Base-by-base conservation (phyloP, 2,113 vertebrate genomes). In the Neomonachus schauinslandi region DNA sequence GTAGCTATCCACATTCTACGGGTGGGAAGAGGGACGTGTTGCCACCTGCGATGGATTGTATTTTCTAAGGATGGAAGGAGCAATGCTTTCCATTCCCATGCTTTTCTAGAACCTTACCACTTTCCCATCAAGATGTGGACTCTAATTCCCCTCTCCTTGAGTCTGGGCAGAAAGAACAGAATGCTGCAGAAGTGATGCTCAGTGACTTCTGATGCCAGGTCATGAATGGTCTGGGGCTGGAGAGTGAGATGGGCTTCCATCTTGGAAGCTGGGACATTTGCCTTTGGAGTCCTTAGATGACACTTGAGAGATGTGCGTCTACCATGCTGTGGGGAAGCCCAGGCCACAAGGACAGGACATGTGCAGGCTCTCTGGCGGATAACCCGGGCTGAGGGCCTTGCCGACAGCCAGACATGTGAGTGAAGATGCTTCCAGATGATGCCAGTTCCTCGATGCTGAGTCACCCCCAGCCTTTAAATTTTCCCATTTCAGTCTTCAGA, bases 261-360 rank as follows among this genome's bases (percentile, higher is more conserved):
- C 24, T 84, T 46, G 16, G 74, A 22, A 11, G n/a, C 21, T 26
- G 85, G 14, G 18, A 49, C 21, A 16, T 63, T 79, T 85, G 71
- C 51, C 26, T 89, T 39, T 71, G 79, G 67, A 79, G 28, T 14
- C 63, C 57, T 18, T 76, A 67, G 67, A 12, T 72, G 67, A 77
- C 21, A n/a, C n/a, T 77, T 22, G 49, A 39, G 92, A 89, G 67
- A 6, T 15, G 36, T 5, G 36, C 72, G n/a, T 33, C 28, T 59
- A 19, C 53, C 72, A 33, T 72, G 31, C 72, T 72, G 33, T 82
- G 81, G 83, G 86, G 92, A 86, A 96, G 53, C 24, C 14, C 82
- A 95, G 65, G 61, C 18, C 53, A 61, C 28, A 15, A 12, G 36
- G 39, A 55, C 15, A 69, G 33, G 21, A 21, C 26, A 49, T 0